These are phyloP conservation scores for Synergus itoensis DNA, from an alignment of 2,888 invertebrate genomes.

Conservation along the genomic window DNA sequence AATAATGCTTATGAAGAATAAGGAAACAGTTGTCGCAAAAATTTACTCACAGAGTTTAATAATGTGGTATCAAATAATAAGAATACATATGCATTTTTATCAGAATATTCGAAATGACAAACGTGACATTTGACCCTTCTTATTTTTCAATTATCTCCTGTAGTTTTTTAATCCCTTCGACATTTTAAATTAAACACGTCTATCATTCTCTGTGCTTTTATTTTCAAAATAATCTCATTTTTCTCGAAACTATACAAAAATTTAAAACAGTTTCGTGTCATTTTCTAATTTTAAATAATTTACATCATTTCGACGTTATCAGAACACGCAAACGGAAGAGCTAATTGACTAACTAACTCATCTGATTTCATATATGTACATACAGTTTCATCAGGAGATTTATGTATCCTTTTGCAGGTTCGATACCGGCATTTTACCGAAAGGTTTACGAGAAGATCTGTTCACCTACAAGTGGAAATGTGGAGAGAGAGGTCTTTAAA, in stretches of 20 bases:
- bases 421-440: constrained; percentile 80
- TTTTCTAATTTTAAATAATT: background rate
- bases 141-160: background rate
- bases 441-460: constrained; percentile 80
- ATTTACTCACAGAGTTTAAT: background rate
- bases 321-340: background rate
- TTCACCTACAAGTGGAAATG: constrained; percentile 79
- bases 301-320: background rate
- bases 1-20: background rate
- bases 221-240: background rate
- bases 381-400: background rate
- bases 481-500: constrained; percentile 80
- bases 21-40: background rate
- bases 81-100: background rate
- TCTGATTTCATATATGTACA: background rate
- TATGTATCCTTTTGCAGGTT: constrained; percentile 71
- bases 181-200: too few relatives aligned
- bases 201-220: background rate
- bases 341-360: background rate
- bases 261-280: too few relatives aligned
- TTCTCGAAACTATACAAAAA: background rate
- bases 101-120: background rate
- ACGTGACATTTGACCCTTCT: background rate
- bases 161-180: too few relatives aligned
- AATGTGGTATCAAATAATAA: background rate